These are phyloP conservation scores for Phytoseiulus persimilis DNA, from an alignment of 2,888 invertebrate genomes.

Conservation along the genomic window DNA sequence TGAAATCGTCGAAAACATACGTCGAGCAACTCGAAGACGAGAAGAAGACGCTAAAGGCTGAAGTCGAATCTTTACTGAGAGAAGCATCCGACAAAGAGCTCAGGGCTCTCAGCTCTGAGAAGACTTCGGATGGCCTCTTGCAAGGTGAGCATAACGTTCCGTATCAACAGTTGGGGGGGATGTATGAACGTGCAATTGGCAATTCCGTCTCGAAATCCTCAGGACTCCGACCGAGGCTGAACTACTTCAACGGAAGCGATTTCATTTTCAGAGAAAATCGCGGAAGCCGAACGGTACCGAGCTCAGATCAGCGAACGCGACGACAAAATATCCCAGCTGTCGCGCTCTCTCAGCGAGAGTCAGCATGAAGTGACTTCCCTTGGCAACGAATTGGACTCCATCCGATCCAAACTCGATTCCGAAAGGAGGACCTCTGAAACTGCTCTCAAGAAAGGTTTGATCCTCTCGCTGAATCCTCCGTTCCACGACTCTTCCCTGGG, in stretches of 20 bases:
- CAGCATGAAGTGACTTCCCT: constrained; percentile 18
- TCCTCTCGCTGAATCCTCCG: not conserved
- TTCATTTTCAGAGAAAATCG: not conserved
- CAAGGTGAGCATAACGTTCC: not conserved
- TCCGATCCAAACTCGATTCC: not conserved
- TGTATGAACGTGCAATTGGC: not conserved
- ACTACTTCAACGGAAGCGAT: not conserved
- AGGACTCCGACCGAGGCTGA: not conserved
- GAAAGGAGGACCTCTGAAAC: constrained; percentile 7
- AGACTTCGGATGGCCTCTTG: not conserved
- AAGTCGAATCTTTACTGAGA: constrained; percentile 40
- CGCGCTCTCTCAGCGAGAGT: not conserved
- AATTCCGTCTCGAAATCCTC: not conserved
- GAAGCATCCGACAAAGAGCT: not conserved
- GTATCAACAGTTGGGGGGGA: too few relatives aligned
- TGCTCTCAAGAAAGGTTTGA: constrained; percentile 18
- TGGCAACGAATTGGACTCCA: constrained; percentile 8
- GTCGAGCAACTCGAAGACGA: constrained; percentile 41
- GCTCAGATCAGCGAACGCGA: constrained; percentile 13
- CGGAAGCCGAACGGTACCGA: constrained; percentile 34
- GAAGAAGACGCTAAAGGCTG: constrained; percentile 43
- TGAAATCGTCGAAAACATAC: not conserved
- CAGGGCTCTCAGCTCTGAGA: not conserved
- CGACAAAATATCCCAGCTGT: constrained; percentile 11
- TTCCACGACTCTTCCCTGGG: not conserved